Conservation (phyloP, 2,113 vertebrate species). For the Corythaeola cristata region DNA sequence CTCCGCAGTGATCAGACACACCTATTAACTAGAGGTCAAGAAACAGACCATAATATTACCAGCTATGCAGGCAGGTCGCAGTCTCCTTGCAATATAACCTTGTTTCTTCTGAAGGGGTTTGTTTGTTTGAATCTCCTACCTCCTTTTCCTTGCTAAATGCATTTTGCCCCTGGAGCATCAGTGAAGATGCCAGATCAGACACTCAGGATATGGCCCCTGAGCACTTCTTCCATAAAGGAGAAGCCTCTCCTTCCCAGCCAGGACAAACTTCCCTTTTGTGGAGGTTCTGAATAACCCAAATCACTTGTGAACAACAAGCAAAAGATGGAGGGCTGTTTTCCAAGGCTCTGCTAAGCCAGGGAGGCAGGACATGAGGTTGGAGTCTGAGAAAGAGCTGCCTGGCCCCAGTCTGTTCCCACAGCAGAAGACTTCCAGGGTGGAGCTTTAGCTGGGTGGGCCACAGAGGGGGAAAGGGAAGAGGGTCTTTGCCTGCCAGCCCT, state of each 20-base stretch:
- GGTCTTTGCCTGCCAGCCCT: not conserved
- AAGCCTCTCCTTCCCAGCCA: not conserved
- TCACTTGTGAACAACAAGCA: not conserved
- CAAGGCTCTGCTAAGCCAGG: not conserved
- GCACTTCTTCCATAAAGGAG: not conserved
- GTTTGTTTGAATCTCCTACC: not conserved
- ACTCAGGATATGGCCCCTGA: rapidly evolving
- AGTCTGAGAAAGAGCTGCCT: not conserved
- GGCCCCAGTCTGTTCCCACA: not conserved
- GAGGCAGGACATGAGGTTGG: not conserved
- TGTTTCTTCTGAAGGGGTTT: not conserved
- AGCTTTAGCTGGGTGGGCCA: not conserved
- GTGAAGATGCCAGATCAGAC: not conserved
- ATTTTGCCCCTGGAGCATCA: not conserved
- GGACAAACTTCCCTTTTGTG: not conserved
- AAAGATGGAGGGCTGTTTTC: no score
- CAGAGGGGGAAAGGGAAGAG: not conserved
- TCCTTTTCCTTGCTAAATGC: not conserved
- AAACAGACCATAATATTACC: not conserved
- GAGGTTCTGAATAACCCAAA: not conserved
- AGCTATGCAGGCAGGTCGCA: not conserved
- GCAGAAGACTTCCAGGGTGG: not conserved
- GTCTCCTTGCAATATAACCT: not conserved
- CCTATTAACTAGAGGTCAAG: not conserved
- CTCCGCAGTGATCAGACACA: not conserved